phyloP scores from a whole-genome alignment of 2,113 vertebrate genomes.

The Syngnathus scovelli region DNA sequence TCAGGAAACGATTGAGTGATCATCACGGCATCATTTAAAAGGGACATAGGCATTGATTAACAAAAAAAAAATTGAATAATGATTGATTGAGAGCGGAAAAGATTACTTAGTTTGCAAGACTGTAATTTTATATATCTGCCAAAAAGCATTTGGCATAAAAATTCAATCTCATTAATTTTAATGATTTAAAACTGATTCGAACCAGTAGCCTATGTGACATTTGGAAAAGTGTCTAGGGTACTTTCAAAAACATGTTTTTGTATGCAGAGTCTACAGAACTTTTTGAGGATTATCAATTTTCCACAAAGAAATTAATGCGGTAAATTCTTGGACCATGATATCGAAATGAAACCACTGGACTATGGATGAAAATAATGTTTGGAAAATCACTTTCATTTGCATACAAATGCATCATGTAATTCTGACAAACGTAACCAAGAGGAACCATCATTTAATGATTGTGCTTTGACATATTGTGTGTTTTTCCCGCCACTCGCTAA shows the following conservation, averaged over 20 bases:
- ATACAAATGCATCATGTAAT: slow-evolving; percentile 43
- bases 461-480: slow-evolving; percentile 51
- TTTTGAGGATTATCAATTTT: slow-evolving; percentile 2
- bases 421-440: slow-evolving; percentile 44
- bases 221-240: not conserved
- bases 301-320: slow-evolving; percentile 17
- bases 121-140: not conserved
- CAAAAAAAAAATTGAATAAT: no score
- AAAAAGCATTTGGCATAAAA: not conserved
- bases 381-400: slow-evolving; percentile 43
- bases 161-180: not conserved
- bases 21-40: not conserved
- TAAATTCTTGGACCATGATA: slow-evolving; percentile 20
- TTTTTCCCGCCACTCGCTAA: slow-evolving; percentile 46
- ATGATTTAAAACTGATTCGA: not conserved
- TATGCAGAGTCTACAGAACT: not conserved
- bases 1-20: not conserved
- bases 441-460: slow-evolving; percentile 58
- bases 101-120: not conserved
- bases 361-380: slow-evolving; percentile 25
- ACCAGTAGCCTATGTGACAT: not conserved
- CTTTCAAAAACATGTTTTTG: slow-evolving; percentile 2
- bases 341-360: slow-evolving; percentile 28
- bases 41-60: no score
- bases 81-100: not conserved